Percentiles rank a stretch among this genome's conserved stretches.
These are phyloP conservation scores for Poecilia wingei DNA, from an alignment of 2,797 vertebrate species.

Conservation along the genomic window DNA sequence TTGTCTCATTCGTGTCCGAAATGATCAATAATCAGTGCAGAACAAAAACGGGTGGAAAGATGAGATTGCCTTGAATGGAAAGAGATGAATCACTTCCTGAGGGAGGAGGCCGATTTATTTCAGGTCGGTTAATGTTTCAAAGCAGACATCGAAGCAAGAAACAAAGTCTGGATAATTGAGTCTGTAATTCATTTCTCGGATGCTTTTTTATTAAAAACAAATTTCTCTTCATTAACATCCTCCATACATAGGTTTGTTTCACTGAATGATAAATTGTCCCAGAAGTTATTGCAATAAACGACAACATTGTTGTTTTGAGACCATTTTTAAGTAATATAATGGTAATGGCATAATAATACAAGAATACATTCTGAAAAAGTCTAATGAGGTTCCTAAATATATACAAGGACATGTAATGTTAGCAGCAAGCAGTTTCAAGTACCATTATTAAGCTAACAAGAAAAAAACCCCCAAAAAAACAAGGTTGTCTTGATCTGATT, in stretches of 20 bases:
- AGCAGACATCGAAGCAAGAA: constrained; percentile 18
- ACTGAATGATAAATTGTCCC: too few species aligned
- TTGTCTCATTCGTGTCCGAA: not conserved
- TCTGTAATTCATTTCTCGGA: not conserved
- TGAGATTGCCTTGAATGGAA: constrained; percentile 14
- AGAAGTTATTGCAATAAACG: too few species aligned
- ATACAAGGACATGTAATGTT: not conserved
- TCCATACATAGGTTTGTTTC: not conserved
- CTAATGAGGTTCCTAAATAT: not conserved
- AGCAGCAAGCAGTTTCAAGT: not conserved
- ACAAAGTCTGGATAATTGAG: constrained; percentile 2
- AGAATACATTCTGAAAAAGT: too few species aligned
- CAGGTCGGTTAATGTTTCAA: constrained; percentile 15
- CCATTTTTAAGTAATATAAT: too few species aligned
- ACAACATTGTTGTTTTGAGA: too few species aligned
- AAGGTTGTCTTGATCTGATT: not conserved
- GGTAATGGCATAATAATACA: too few species aligned
- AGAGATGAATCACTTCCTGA: constrained; percentile 38
- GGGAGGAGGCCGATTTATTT: constrained; percentile 36
- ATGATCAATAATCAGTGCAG: not conserved
- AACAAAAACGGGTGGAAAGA: not conserved
- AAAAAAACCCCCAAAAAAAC: not conserved
- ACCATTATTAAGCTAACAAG: not conserved
- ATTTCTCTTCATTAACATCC: constrained; percentile 1
- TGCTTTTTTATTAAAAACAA: not conserved